These are phyloP conservation scores for Cephus pygmeus DNA, from an alignment of 2,888 invertebrate species.

Conservation along the genomic window DNA sequence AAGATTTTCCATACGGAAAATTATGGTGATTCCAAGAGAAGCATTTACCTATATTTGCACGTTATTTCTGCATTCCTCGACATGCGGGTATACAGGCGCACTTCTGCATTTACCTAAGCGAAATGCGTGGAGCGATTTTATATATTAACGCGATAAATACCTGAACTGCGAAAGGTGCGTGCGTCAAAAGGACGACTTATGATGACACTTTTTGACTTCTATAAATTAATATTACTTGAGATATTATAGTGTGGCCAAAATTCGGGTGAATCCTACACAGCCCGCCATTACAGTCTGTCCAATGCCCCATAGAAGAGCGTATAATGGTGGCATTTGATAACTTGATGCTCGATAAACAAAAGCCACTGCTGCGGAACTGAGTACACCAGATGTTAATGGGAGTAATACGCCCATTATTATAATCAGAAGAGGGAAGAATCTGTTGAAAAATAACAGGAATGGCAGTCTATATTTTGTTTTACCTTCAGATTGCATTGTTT, in stretches of 20 bases:
- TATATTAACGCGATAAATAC: not conserved
- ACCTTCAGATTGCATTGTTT: not conserved
- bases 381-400: slow-evolving; percentile 88
- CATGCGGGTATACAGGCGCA: not conserved
- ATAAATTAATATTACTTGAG: not conserved
- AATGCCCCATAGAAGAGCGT: slow-evolving; percentile 94
- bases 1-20: not conserved
- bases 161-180: not conserved
- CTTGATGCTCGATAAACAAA: slow-evolving; percentile 93
- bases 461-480: not conserved
- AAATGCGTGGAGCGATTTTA: not conserved
- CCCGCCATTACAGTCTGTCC: slow-evolving; percentile 92
- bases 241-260: slow-evolving; percentile 87
- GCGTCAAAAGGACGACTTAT: not conserved
- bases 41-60: not conserved
- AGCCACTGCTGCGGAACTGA: slow-evolving; percentile 92
- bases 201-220: not conserved
- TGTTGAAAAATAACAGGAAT: slow-evolving; percentile 52
- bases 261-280: slow-evolving; percentile 91
- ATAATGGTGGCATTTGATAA: slow-evolving; percentile 89
- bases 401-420: slow-evolving; percentile 90
- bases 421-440: slow-evolving; percentile 90
- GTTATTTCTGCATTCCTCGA: not conserved
- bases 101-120: not conserved
- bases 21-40: not conserved